These are phyloP conservation scores for Trissolcus basalis DNA, from an alignment of 1,140 invertebrate genomes.

Conservation along the genomic window DNA sequence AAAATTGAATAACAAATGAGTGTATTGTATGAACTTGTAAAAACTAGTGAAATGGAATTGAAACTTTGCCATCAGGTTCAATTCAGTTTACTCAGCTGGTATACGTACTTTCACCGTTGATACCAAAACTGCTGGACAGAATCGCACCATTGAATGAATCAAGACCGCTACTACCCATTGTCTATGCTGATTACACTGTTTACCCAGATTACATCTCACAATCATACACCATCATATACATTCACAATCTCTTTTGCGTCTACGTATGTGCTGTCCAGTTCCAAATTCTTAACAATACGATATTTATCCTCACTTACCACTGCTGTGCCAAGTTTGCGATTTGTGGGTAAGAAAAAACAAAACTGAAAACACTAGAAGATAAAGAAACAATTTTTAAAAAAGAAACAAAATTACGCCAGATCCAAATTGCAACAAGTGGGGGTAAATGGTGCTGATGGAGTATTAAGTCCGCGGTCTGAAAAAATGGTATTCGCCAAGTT, in stretches of 20 bases:
- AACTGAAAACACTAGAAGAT: too few relatives aligned
- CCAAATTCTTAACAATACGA: conserved; percentile 41
- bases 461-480: background rate
- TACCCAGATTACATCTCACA: conserved; percentile 19
- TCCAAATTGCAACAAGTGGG: background rate
- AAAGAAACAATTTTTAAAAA: background rate
- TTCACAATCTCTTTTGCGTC: conserved; percentile 32
- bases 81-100: conserved; percentile 25
- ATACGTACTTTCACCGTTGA: conserved; percentile 36
- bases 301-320: conserved; percentile 38
- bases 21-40: background rate
- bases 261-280: conserved; percentile 35
- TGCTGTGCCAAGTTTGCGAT: conserved; percentile 39
- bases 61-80: conserved; percentile 16
- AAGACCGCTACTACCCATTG: conserved; percentile 12
- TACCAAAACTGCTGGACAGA: conserved; percentile 31
- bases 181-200: conserved; percentile 31
- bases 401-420: background rate
- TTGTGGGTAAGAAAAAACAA: conserved; percentile 28
- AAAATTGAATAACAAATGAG: too few relatives aligned
- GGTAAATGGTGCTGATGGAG: background rate
- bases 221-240: conserved; percentile 22
- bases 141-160: conserved; percentile 31
- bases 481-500: background rate
- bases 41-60: background rate